Evolutionary conservation across 2,888 invertebrate genomes (phyloP), one percentile per base, ranked within the genome.

Genomic region (Parnassius smintheus): DNA sequence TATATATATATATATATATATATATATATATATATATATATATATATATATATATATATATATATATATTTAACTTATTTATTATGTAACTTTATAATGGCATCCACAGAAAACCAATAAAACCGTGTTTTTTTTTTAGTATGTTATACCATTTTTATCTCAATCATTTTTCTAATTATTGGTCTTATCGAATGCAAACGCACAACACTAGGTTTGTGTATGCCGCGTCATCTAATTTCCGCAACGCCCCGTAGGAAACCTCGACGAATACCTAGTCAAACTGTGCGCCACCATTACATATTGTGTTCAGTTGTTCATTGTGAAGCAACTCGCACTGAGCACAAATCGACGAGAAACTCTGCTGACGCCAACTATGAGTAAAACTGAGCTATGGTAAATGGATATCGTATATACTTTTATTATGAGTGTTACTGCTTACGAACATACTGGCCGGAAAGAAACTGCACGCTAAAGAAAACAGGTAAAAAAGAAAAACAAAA

Each of bases 181-280:
- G 35, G 4, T 35, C 4, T 45, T 49, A 49, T 49, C 49, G 49
- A 49, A 9, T 61, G 50, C 61, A 9, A 51, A 59, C 59, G 60
- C 59, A 69, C 68, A 67, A 53, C 64, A 13, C 67, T 58, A 41
- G 59, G 42, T 66, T 59, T 57, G 48, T 62, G 61, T 67, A 62
- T 66, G 77, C 77, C 72, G 74, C 77, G 78, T 83, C 82, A 83
- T 83, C 85, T 83, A 82, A 83, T 83, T 84, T 82, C 83, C 84
- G 78, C 74, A 71, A 70, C 70, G 71, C 72, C 71, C 73, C 71
- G 72, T 71, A 72, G 74, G 75, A 71, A 66, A 71, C 69, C 71
- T 52, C 73, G 75, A 75, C 76, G 76, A 78, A 75, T 75, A 76
- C 76, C 76, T 76, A 76, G 78, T 75, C 79, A 78, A 80, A 78